Conservation (phyloP, 2,113 vertebrate genomes). For the Clarias batrachus region DNA sequence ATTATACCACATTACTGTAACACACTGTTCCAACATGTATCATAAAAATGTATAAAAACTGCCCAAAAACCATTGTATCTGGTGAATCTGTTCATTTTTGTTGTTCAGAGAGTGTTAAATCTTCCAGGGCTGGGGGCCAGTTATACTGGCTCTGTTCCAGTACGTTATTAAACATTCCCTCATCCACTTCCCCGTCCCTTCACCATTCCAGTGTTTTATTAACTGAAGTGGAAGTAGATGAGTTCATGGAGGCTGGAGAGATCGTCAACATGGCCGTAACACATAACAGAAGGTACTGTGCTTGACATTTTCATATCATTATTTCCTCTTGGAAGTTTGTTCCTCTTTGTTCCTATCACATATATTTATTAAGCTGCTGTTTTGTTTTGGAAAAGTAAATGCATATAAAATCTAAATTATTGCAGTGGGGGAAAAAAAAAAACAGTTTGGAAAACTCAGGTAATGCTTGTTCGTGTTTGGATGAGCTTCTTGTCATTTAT, state of each 20-base stretch:
- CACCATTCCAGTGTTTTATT: not conserved
- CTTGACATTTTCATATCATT: too few relatives aligned
- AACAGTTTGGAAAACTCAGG: not conserved
- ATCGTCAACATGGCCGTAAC: not conserved
- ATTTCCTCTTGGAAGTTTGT: too few relatives aligned
- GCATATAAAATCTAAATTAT: not conserved
- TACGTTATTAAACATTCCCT: conserved; percentile 12
- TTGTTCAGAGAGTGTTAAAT: too few relatives aligned
- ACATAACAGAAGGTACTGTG: not conserved
- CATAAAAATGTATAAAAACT: not conserved
- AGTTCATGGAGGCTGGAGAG: not conserved
- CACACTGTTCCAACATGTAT: not conserved
- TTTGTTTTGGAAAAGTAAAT: too few relatives aligned
- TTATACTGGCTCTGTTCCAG: conserved; percentile 2
- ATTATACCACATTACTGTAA: too few relatives aligned
- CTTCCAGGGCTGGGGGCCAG: not conserved
- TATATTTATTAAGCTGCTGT: not conserved
- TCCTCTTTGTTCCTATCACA: not conserved
- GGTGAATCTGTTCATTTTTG: not conserved
- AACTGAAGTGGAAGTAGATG: not conserved
- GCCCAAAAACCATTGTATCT: not conserved
- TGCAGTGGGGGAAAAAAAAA: too few relatives aligned
- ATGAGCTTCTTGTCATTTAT: too few relatives aligned
- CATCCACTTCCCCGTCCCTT: not conserved
- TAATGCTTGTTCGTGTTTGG: not conserved